These are phyloP conservation scores for Steatocranus sp. DNA, from an alignment of 2,797 vertebrate genomes.

Conservation along the genomic window DNA sequence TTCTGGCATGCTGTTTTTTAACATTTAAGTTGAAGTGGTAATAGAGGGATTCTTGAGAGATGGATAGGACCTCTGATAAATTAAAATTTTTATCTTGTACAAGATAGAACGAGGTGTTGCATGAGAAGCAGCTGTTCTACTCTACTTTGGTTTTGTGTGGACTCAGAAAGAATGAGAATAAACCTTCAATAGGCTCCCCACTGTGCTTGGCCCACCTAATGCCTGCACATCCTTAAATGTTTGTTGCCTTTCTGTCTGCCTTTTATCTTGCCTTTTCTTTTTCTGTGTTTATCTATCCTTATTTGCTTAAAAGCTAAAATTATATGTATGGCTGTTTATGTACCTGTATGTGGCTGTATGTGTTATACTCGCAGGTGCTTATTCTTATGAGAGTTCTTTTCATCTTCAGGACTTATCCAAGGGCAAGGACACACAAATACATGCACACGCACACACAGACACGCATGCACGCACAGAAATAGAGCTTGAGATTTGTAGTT, in stretches of 20 bases:
- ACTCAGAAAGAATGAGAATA: slow-evolving; percentile 29
- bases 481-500: background rate
- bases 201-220: background rate
- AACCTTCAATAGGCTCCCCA: slow-evolving; percentile 1
- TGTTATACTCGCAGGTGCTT: background rate
- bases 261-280: background rate
- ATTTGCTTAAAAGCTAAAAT: background rate
- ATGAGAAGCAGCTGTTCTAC: background rate
- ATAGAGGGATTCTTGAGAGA: background rate
- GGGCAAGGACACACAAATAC: slow-evolving; percentile 1
- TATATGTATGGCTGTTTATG: background rate
- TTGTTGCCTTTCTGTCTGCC: background rate
- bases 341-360: background rate
- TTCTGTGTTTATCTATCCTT: background rate
- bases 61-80: background rate
- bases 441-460: background rate
- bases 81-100: slow-evolving; percentile 1
- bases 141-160: background rate
- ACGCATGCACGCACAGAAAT: background rate
- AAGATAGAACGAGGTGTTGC: background rate
- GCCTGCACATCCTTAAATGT: slow-evolving; percentile 10
- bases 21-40: background rate
- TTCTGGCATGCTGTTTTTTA: background rate
- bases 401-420: slow-evolving; percentile 17
- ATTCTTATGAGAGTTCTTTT: background rate